Evolutionary conservation across 1,140 invertebrate species (phyloP).

Genomic region (Diabrotica undecimpunctata): DNA sequence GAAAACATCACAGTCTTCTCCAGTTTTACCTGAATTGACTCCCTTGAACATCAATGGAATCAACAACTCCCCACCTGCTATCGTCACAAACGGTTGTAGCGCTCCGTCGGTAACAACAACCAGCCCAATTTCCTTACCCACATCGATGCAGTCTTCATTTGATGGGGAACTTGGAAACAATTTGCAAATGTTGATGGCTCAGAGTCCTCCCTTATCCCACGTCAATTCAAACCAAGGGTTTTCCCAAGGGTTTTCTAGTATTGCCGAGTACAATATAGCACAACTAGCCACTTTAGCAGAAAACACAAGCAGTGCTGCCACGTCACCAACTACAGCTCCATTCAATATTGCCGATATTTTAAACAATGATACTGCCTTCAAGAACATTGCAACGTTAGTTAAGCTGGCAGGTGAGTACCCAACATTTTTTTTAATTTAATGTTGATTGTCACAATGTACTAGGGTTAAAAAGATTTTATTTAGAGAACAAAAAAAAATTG

Average conservation of each 20-base stretch:
- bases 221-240: constrained; percentile 45
- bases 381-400: constrained; percentile 83
- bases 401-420: constrained; percentile 56
- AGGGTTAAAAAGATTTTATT: no score
- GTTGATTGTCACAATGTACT: no score
- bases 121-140: constrained; percentile 63
- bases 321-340: constrained; percentile 59
- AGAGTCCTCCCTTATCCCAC: constrained; percentile 47
- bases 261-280: constrained; percentile 79
- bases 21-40: constrained; percentile 23
- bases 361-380: constrained; percentile 74
- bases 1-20: constrained; percentile 21
- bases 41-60: constrained; percentile 31
- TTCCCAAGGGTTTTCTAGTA: constrained; percentile 60
- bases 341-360: constrained; percentile 73
- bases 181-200: constrained; percentile 49
- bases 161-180: constrained; percentile 56
- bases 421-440: no score
- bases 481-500: no score
- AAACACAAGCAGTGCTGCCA: constrained; percentile 59
- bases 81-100: constrained; percentile 49
- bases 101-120: constrained; percentile 54
- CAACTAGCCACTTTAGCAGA: constrained; percentile 76
- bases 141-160: constrained; percentile 73
- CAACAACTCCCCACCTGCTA: constrained; percentile 17